Base-by-base conservation (phyloP, 2,797 vertebrate genomes). In the Allobates femoralis region DNA sequence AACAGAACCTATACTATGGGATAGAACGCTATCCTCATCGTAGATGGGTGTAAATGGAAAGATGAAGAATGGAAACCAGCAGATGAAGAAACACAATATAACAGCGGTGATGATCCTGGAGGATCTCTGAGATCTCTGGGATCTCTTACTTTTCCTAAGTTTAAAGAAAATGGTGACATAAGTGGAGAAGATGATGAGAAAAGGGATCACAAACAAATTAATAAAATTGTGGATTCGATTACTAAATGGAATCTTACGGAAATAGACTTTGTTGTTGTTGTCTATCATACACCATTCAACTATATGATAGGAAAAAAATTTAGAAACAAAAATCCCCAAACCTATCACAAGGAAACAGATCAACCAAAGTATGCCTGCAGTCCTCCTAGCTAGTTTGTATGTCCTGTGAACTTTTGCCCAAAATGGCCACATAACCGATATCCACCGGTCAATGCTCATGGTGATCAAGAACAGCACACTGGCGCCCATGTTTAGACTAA, bases 61-160 rank as follows among this genome's bases (percentile, higher is more conserved):
- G 87, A 96, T 92, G 0, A 98, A 96, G 88, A 96, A 97, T 0
- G 97, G 97, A 66, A n/a, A 10, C 94, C 97, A 98, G 88, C 96
- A 98, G 78, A 98, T 89, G 91, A 98, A 98, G 86, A 98, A 98
- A 0, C 94, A 95, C 32, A 90, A 92, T 34, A 97, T 96, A 23
- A 98, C 95, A 0, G 96, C 94, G 0, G 94, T 95, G 8, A 98
- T 97, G 64, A 97, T n/a, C n/a, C n/a, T n/a, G n/a, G n/a, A n/a
- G n/a, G n/a, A n/a, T n/a, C n/a, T n/a, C n/a, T n/a, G n/a, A n/a
- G n/a, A n/a, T n/a, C n/a, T n/a, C n/a, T n/a, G n/a, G n/a, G n/a
- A n/a, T n/a, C n/a, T n/a, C n/a, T n/a, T n/a, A n/a, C n/a, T n/a
- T n/a, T n/a, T n/a, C n/a, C n/a, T n/a, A n/a, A n/a, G n/a, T n/a